A percentile compares a stretch with the other conserved stretches of the same genome.
phyloP scores from a whole-genome alignment of 2,113 vertebrate genomes.

The Vombatus ursinus region DNA sequence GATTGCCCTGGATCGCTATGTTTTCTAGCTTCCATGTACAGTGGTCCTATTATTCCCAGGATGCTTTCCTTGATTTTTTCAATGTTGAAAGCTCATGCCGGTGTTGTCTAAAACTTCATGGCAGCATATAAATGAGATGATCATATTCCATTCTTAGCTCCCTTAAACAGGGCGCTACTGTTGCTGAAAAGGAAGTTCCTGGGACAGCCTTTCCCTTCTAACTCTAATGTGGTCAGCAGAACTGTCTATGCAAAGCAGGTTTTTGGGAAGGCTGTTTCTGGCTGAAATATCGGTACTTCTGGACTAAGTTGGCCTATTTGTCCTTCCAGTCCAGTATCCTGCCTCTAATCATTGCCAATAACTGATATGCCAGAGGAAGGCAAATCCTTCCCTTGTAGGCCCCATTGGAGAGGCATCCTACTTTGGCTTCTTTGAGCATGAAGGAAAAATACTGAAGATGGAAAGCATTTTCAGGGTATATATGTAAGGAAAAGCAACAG shows the following conservation, averaged over 20 bases:
- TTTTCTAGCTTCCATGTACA: slow-evolving; percentile 43
- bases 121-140: slow-evolving; percentile 45
- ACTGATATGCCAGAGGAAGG: slow-evolving; percentile 25
- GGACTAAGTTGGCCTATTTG: neutral
- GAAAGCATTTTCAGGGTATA: neutral
- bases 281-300: neutral
- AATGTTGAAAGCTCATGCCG: slow-evolving; percentile 61
- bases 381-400: slow-evolving; percentile 3
- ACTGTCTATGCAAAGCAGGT: slow-evolving; percentile 57
- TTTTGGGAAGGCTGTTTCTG: slow-evolving; percentile 53
- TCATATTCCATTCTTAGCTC: slow-evolving; percentile 49
- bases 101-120: slow-evolving; percentile 55
- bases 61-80: slow-evolving; percentile 69
- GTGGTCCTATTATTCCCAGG: slow-evolving; percentile 61
- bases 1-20: slow-evolving; percentile 42
- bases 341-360: slow-evolving; percentile 18
- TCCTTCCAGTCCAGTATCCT: neutral
- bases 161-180: slow-evolving; percentile 63
- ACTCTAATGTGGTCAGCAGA: slow-evolving; percentile 25
- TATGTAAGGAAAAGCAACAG: neutral
- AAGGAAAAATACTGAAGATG: neutral
- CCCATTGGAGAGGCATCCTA: slow-evolving; percentile 8
- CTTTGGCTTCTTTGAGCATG: neutral
- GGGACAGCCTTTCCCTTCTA: slow-evolving; percentile 31
- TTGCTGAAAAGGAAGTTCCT: slow-evolving; percentile 64